phyloP scores from a whole-genome alignment of 2,888 invertebrate genomes.

The Eurois occulta region DNA sequence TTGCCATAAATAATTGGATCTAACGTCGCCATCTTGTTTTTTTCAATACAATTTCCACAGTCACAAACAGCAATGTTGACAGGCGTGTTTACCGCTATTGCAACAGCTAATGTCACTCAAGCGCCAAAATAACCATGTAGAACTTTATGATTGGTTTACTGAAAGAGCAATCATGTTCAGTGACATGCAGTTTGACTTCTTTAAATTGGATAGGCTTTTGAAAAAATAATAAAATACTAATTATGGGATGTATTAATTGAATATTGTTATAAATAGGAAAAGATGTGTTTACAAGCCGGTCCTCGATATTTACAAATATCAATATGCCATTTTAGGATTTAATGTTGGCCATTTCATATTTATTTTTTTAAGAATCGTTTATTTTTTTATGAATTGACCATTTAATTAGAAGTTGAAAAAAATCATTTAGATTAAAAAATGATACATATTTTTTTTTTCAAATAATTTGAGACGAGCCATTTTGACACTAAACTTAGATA shows the following conservation, averaged over 20 bases:
- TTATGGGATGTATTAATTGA: constrained; percentile 39
- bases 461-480: not conserved
- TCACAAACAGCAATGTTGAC: not conserved
- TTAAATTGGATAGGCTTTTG: not conserved
- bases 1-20: not conserved
- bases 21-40: not conserved
- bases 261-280: constrained; percentile 33
- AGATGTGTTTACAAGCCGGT: constrained; percentile 24
- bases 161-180: not conserved
- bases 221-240: not conserved
- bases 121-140: not conserved
- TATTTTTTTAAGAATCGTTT: not conserved
- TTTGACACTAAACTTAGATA: not conserved
- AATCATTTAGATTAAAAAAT: no score
- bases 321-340: not conserved
- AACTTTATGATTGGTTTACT: not conserved
- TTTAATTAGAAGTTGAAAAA: not conserved
- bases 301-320: constrained; percentile 4
- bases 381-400: not conserved
- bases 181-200: not conserved
- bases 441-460: no score
- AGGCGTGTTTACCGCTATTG: not conserved
- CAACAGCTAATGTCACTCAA: not conserved
- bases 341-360: not conserved
- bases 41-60: not conserved